A percentile compares a stretch with the other conserved stretches of the same genome.
These are phyloP conservation scores for Blastobasis lacticolella DNA, from an alignment of 2,888 invertebrate genomes.

Conservation along the genomic window DNA sequence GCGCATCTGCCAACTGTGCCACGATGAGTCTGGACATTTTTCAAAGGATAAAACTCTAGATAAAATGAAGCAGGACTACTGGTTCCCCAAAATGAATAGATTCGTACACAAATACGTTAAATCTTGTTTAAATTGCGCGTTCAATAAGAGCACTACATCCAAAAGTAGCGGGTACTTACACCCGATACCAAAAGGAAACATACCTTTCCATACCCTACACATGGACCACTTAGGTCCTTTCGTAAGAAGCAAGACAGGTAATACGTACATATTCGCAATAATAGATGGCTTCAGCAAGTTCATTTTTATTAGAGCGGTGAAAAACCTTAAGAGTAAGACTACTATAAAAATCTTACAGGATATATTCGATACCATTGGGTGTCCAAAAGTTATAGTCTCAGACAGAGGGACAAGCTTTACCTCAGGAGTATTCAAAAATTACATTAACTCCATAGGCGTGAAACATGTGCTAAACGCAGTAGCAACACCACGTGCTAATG, in stretches of 20 bases:
- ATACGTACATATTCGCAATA: too few relatives aligned
- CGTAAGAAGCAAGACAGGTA: too few relatives aligned
- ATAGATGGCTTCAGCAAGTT: too few relatives aligned
- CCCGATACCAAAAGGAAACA: slow-evolving; percentile 1
- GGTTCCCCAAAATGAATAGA: slow-evolving; percentile 12
- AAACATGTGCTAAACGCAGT: slow-evolving; percentile 13
- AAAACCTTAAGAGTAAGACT: too few relatives aligned
- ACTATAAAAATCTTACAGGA: too few relatives aligned
- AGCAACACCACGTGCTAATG: slow-evolving; percentile 11
- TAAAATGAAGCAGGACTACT: slow-evolving; percentile 8
- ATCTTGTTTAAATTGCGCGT: slow-evolving; percentile 5
- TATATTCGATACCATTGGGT: too few relatives aligned
- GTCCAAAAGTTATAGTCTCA: too few relatives aligned
- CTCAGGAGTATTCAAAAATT: too few relatives aligned
- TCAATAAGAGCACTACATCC: slow-evolving; percentile 5
- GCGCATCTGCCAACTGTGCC: slow-evolving; percentile 10
- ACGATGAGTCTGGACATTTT: slow-evolving; percentile 21
- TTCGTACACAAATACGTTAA: slow-evolving; percentile 7
- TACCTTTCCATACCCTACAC: slow-evolving; percentile 3
- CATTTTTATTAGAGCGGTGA: too few relatives aligned
- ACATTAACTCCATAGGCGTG: too few relatives aligned
- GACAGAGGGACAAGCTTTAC: too few relatives aligned
- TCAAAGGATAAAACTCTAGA: slow-evolving; percentile 17
- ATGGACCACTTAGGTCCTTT: too few relatives aligned
- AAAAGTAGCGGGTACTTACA: slow-evolving; percentile 6